Evolutionary conservation across 1,140 invertebrate species (phyloP).

Genomic region (Drosophila arawakana): DNA sequence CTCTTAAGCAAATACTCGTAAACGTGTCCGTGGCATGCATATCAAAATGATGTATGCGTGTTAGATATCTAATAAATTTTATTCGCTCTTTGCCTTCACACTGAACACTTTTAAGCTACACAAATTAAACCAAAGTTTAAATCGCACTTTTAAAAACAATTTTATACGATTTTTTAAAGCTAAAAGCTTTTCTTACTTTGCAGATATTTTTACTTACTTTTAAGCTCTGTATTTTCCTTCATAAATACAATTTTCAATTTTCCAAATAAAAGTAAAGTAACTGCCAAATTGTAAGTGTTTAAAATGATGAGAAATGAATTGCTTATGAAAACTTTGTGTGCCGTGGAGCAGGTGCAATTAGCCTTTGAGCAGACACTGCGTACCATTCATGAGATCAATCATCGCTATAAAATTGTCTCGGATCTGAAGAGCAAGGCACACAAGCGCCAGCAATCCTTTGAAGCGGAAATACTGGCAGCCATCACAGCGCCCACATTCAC

Average conservation of each 20-base stretch:
- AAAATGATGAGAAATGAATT: slow-evolving; percentile 43
- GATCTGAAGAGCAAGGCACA: slow-evolving; percentile 10
- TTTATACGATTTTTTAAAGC: too few relatives aligned
- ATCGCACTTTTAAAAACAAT: too few relatives aligned
- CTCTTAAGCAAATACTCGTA: slow-evolving; percentile 73
- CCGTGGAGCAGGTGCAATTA: slow-evolving; percentile 49
- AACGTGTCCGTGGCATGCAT: slow-evolving; percentile 71
- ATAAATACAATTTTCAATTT: background rate
- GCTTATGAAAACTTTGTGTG: slow-evolving; percentile 45
- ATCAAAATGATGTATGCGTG: slow-evolving; percentile 80
- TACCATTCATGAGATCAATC: slow-evolving; percentile 42
- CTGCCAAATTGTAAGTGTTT: slow-evolving; percentile 44
- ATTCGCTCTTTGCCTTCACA: slow-evolving; percentile 48
- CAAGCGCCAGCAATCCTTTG: slow-evolving; percentile 22
- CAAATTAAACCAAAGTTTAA: too few relatives aligned
- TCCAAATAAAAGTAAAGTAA: background rate
- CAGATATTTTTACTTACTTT: too few relatives aligned
- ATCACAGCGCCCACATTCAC: slow-evolving; percentile 29
- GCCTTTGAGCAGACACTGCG: slow-evolving; percentile 38
- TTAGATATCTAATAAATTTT: slow-evolving; percentile 83
- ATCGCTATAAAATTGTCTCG: slow-evolving; percentile 44
- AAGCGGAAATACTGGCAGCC: slow-evolving; percentile 58
- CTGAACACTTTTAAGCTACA: too few relatives aligned
- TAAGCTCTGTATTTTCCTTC: background rate
- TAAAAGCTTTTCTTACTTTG: too few relatives aligned